Conservation (phyloP, 2,888 invertebrate genomes). For the Aporophyla lueneburgensis region DNA sequence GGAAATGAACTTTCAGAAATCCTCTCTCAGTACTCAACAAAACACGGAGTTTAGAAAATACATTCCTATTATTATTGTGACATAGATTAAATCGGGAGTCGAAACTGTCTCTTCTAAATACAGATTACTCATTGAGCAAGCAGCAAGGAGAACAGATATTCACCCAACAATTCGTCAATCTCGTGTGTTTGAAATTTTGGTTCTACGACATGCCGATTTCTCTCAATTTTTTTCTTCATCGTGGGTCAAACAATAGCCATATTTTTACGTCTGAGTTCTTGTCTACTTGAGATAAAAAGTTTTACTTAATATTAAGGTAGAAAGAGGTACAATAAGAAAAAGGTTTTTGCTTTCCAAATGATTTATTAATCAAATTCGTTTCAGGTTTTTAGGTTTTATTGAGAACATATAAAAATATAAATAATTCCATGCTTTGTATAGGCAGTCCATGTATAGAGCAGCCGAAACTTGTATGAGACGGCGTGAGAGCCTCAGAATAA, state of each 20-base stretch:
- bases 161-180: too few species aligned
- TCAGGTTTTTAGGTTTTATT: conserved; percentile 4
- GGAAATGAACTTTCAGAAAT: neutral
- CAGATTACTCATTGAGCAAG: too few species aligned
- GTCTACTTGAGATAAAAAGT: neutral
- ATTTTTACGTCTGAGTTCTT: neutral
- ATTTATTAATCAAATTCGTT: conserved; percentile 11
- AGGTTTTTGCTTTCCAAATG: neutral
- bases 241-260: neutral
- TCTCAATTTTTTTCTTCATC: neutral
- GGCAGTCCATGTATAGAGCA: neutral
- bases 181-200: too few species aligned
- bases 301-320: neutral
- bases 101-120: too few species aligned
- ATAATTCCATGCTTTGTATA: neutral
- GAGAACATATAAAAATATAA: conserved; percentile 17
- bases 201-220: neutral
- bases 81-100: too few species aligned
- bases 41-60: neutral
- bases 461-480: neutral
- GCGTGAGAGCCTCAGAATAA: neutral
- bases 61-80: too few species aligned
- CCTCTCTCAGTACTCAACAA: neutral
- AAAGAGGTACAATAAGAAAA: neutral
- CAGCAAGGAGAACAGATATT: too few species aligned